These are phyloP conservation scores for Apotomis betuletana DNA, from an alignment of 2,888 invertebrate species.

Conservation along the genomic window DNA sequence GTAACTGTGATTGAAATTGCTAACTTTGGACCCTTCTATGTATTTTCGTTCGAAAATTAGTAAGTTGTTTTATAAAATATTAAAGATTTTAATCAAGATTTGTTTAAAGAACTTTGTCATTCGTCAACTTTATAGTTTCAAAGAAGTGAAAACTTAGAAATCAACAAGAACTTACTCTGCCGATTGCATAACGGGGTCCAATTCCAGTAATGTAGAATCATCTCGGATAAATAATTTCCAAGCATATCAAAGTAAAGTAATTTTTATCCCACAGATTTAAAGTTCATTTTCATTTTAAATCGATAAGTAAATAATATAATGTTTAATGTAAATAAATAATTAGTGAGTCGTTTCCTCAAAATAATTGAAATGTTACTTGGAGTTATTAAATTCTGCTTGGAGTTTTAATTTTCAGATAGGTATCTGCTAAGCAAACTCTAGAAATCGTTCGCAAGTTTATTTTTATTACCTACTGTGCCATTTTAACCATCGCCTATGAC, in stretches of 20 bases:
- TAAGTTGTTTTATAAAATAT: neutral
- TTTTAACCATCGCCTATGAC: no score
- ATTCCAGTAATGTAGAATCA: slow-evolving; percentile 19
- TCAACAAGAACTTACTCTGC: neutral
- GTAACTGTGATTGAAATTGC: slow-evolving; percentile 26
- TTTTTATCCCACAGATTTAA: slow-evolving; percentile 15
- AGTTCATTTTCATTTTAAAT: slow-evolving; percentile 10
- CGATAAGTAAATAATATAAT: slow-evolving; percentile 12
- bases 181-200: slow-evolving; percentile 32
- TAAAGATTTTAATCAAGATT: neutral
- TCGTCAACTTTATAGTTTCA: neutral
- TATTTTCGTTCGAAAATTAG: slow-evolving; percentile 1
- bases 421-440: slow-evolving; percentile 5
- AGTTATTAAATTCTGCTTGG: slow-evolving; percentile 1
- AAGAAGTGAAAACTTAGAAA: neutral
- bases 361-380: slow-evolving; percentile 8
- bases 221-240: slow-evolving; percentile 24
- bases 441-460: slow-evolving; percentile 1
- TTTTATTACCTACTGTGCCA: neutral
- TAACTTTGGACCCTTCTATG: slow-evolving; percentile 34
- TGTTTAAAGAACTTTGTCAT: neutral
- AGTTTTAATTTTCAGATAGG: slow-evolving; percentile 3
- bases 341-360: slow-evolving; percentile 7
- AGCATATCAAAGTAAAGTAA: slow-evolving; percentile 38
- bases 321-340: slow-evolving; percentile 32